Conservation (phyloP, 2,113 vertebrate species). For the Cyprinus carpio region DNA sequence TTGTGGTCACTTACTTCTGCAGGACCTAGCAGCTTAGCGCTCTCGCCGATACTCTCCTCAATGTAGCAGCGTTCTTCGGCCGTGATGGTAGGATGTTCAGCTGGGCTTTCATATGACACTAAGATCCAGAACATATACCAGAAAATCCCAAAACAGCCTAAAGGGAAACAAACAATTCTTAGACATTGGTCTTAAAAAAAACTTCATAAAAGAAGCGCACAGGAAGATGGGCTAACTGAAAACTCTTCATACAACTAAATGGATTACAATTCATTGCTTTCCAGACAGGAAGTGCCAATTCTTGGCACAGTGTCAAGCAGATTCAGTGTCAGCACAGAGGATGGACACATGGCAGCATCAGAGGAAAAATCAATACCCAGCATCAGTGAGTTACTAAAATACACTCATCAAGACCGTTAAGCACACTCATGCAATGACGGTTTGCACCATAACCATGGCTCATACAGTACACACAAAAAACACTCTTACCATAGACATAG, state of each 20-base stretch:
- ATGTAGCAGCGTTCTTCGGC: conserved; percentile 97
- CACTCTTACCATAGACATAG: conserved; percentile 91
- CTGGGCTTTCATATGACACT: conserved; percentile 97
- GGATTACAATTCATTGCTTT: conserved; percentile 10
- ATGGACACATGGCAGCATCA: conserved; percentile 67
- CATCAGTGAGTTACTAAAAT: conserved; percentile 58
- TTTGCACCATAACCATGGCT: conserved; percentile 10
- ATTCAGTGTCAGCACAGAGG: conserved; percentile 34
- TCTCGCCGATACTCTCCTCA: conserved; percentile 98
- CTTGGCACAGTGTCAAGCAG: conserved; percentile 11
- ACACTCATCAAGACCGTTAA: conserved; percentile 25
- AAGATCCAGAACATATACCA: conserved; percentile 99
- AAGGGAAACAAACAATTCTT: background rate
- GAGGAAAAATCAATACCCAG: conserved; percentile 67
- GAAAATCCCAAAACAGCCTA: conserved; percentile 91
- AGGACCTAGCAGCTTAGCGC: conserved; percentile 87
- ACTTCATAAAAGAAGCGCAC: background rate
- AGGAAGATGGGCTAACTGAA: background rate
- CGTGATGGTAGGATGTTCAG: conserved; percentile 91
- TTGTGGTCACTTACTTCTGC: conserved; percentile 81
- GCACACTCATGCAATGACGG: background rate
- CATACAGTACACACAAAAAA: conserved; percentile 7
- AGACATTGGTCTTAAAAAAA: background rate
- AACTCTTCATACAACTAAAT: conserved; percentile 16
- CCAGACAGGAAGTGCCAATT: background rate